Evolutionary conservation across 2,797 vertebrate species (phyloP), one percentile per base, ranked within the genome.

Genomic region (Mallotus villosus): DNA sequence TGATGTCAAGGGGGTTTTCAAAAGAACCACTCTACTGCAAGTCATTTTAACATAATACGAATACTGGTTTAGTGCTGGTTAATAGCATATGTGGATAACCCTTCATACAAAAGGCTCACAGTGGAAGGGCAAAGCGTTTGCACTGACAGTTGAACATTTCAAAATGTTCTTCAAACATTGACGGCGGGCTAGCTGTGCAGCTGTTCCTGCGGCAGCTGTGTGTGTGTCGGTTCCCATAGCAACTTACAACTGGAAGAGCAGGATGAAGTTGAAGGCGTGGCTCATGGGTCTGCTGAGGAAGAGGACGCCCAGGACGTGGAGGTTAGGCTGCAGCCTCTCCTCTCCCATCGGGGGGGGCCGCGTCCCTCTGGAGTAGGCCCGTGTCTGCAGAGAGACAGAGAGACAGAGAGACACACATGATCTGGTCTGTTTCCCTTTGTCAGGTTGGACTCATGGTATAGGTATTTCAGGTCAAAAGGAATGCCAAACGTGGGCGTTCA

Each of bases 191-290:
- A 41, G 37, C n/a, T 25, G 22, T 59, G n/a, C 58, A 8, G 2
- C 57, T 58, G 7, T n/a, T 8, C 19, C 57, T 1, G 16, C 21
- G 19, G 7, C 57, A 58, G 21, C 19, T n/a, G 21, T 11, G 7
- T 11, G 7, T 60, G 58, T 5, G n/a, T 2, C 1, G 12, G 16
- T 75, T 49, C 7, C 61, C 37, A 68, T 61, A 65, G 37, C 61
- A 72, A 89, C 91, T 93, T 85, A 93, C 92, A 92, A 92, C 70
- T 93, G 91, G 78, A 91, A 90, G 79, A 92, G 86, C 46, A 93
- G 84, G 75, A 92, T 83, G 71, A 82, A 87, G 82, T 88, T 88
- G 78, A 92, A 93, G 55, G 88, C 86, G 4, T 85, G 81, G 75
- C 90, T 92, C 88, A 87, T 88, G 67, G 84, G 88, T 22, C 84